Conservation (phyloP, 2,888 invertebrate genomes). For the Allophyes oxyacanthae region DNA sequence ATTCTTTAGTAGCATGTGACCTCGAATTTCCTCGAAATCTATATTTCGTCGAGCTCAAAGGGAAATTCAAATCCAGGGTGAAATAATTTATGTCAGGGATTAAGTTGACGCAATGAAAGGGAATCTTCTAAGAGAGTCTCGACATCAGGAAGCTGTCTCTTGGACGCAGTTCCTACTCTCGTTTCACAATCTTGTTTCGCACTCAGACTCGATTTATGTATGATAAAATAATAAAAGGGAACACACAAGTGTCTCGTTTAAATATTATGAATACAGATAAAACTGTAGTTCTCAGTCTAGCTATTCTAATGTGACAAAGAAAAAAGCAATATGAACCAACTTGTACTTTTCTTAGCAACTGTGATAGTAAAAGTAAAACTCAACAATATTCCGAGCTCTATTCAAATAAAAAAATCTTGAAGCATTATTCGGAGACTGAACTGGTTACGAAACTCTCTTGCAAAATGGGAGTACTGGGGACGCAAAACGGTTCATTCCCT, state of each 20-base stretch:
- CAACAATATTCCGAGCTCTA: constrained; percentile 43
- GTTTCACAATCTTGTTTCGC: constrained; percentile 26
- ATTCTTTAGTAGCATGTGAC: constrained; percentile 28
- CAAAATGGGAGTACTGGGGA: constrained; percentile 66
- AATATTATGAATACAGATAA: constrained; percentile 33
- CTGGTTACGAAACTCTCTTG: constrained; percentile 64
- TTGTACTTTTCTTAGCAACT: constrained; percentile 44
- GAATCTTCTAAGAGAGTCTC: constrained; percentile 62
- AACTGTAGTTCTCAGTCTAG: constrained; percentile 35
- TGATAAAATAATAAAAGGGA: background rate
- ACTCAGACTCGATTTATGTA: background rate
- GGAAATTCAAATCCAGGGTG: constrained; percentile 36
- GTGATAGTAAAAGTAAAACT: constrained; percentile 48
- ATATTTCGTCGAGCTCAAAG: constrained; percentile 60
- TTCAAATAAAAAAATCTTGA: constrained; percentile 54
- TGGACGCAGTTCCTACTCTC: constrained; percentile 40
- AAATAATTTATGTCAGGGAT: constrained; percentile 69
- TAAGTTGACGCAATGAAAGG: constrained; percentile 65
- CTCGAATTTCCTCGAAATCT: constrained; percentile 40
- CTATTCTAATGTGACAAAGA: constrained; percentile 35
- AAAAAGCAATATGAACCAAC: constrained; percentile 32
- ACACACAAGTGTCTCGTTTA: constrained; percentile 22
- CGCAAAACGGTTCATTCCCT: constrained; percentile 76
- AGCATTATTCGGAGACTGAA: constrained; percentile 59
- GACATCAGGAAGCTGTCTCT: constrained; percentile 58